Percentiles rank a stretch among this genome's conserved stretches.
Conservation (phyloP, 2,888 invertebrate genomes). For the Drepanosiphum platanoidis region DNA sequence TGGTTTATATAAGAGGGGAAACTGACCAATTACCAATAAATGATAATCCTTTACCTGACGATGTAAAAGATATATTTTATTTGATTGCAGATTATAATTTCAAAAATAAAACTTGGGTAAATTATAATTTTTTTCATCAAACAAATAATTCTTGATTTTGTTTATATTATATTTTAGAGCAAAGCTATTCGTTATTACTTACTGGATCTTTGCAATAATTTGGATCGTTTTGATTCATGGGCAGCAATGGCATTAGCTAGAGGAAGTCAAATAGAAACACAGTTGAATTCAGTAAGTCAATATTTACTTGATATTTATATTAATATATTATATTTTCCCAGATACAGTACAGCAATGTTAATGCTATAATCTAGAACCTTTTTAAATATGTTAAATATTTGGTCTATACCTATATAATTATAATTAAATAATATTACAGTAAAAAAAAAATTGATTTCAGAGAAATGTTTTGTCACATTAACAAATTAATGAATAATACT, state of each 20-base stretch:
- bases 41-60: slow-evolving; percentile 64
- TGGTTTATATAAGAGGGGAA: slow-evolving; percentile 76
- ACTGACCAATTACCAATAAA: slow-evolving; percentile 70
- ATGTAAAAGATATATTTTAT: slow-evolving; percentile 73
- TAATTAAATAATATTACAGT: no score
- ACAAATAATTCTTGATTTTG: slow-evolving; percentile 11
- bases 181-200: slow-evolving; percentile 82
- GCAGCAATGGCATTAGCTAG: slow-evolving; percentile 87
- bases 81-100: slow-evolving; percentile 93
- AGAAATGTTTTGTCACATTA: no score
- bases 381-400: no score
- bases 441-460: no score
- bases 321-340: slow-evolving; percentile 36
- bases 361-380: no score
- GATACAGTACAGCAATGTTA: slow-evolving; percentile 24
- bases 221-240: slow-evolving; percentile 88
- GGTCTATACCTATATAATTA: no score
- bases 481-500: background rate
- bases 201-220: slow-evolving; percentile 84
- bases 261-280: slow-evolving; percentile 80
- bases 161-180: slow-evolving; percentile 63
- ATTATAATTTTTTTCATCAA: no score
- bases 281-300: slow-evolving; percentile 74
- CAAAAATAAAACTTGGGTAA: slow-evolving; percentile 72
- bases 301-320: no score